Evolutionary conservation across 2,113 vertebrate species (phyloP).

Genomic region (Epinephelus cyanopodus): DNA sequence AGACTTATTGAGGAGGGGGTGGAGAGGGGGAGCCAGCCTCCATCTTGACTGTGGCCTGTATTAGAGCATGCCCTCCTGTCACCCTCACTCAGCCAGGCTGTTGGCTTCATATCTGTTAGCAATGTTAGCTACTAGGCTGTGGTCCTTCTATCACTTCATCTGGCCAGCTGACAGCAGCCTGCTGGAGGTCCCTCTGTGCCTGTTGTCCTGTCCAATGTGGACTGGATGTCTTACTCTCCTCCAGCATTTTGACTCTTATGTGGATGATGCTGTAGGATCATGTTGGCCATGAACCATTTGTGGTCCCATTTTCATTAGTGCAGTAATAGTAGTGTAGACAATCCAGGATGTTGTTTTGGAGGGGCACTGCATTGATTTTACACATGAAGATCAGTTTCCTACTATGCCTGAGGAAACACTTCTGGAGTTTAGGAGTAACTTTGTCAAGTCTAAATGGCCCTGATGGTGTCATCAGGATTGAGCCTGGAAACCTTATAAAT

Average conservation of each 20-base stretch:
- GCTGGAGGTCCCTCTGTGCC: conserved; percentile 61
- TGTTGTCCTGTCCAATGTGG: conserved; percentile 53
- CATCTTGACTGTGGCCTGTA: conserved; percentile 71
- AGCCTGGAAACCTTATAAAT: not conserved
- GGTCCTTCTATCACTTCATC: conserved; percentile 64
- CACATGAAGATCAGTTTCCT: not conserved
- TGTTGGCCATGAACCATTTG: not conserved
- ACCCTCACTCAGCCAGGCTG: conserved; percentile 64
- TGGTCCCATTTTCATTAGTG: conserved; percentile 3
- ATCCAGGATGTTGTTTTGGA: conserved; percentile 8
- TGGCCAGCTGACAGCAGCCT: conserved; percentile 63
- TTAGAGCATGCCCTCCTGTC: conserved; percentile 69
- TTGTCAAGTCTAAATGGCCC: not conserved
- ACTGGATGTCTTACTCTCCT: conserved; percentile 60
- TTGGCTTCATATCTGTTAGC: conserved; percentile 68
- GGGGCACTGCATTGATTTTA: not conserved
- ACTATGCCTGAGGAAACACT: not conserved
- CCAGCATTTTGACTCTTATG: conserved; percentile 22
- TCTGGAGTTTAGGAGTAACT: not conserved
- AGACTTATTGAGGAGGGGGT: conserved; percentile 66
- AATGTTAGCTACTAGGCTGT: conserved; percentile 49
- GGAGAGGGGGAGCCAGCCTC: conserved; percentile 48
- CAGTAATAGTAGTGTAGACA: not conserved
- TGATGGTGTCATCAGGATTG: not conserved
- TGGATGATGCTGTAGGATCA: conserved; percentile 12